Base-by-base conservation (phyloP, 1,140 invertebrate species). In the Ephestia elutella region DNA sequence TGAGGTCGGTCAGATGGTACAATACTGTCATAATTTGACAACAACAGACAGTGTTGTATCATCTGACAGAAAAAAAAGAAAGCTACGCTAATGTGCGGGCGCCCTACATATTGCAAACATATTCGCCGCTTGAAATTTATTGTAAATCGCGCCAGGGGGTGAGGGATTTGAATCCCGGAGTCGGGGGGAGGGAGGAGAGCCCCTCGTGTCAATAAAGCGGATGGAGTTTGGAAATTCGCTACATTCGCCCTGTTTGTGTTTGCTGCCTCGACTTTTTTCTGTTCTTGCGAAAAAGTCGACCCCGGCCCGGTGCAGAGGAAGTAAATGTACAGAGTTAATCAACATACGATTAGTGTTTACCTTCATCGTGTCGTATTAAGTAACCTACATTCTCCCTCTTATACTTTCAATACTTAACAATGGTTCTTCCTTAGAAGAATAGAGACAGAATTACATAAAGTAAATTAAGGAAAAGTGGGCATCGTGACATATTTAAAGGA, bases 71-170 rank as follows among this genome's bases (percentile, higher is more conserved):
- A n/a, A n/a, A n/a, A n/a, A n/a, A n/a, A n/a, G n/a, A n/a, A n/a
- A n/a, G n/a, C 65, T 68, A 66, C 78, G 0, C 38, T 78, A 62
- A 72, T 20, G 18, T 21, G 20, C 49, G 20, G 18, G 56, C 64
- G 62, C 49, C 65, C 73, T 70, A 85, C 82, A 86, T 82, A 87
- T 85, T 82, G 84, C 79, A 75, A 84, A 87, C 84, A 87, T 86
- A 87, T 86, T 87, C 82, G 74, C 70, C 77, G 72, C 76, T 86
- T 78, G 78, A 84, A 85, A 85, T 84, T 81, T 85, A 85, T 84
- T 82, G 84, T 83, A 82, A 84, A 84, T 78, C 81, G 80, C 76
- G 74, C 63, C 77, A 68, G 82, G 78, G 68, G 74, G 60, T 44
- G 38, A 32, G 71, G 79, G 78, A 80, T 81, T 82, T 79, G 80